phyloP scores from a whole-genome alignment of 1,140 invertebrate genomes.

The Camponotus pennsylvanicus region DNA sequence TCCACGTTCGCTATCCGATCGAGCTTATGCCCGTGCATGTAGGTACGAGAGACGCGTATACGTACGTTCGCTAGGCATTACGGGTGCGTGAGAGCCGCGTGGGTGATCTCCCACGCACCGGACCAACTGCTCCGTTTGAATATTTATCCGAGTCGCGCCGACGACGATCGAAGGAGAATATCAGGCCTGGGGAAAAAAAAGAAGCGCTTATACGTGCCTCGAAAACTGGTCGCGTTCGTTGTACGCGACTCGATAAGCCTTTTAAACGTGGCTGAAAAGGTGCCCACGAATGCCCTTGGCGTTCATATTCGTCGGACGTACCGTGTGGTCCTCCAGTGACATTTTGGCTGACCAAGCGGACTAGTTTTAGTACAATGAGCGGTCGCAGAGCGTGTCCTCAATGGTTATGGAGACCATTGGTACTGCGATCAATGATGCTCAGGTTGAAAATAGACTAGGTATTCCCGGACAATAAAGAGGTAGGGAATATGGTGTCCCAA shows the following conservation, averaged over 20 bases:
- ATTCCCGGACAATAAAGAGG: neutral
- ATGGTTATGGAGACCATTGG: slow-evolving; percentile 30
- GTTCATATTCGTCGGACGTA: neutral
- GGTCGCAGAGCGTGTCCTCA: neutral
- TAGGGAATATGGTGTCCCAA: neutral
- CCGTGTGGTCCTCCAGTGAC: slow-evolving; percentile 19
- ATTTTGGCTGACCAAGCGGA: slow-evolving; percentile 18
- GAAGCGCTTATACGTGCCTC: slow-evolving; percentile 23
- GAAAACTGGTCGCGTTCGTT: slow-evolving; percentile 46
- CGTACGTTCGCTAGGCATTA: slow-evolving; percentile 48
- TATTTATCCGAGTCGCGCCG: slow-evolving; percentile 67
- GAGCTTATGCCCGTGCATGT: neutral
- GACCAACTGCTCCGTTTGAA: slow-evolving; percentile 67
- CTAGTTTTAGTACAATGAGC: slow-evolving; percentile 18
- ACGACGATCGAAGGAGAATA: slow-evolving; percentile 14
- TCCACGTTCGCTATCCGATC: slow-evolving; percentile 29
- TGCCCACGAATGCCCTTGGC: neutral
- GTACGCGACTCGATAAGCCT: slow-evolving; percentile 44
- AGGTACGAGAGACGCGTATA: neutral
- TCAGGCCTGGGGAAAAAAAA: neutral
- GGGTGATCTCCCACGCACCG: slow-evolving; percentile 70
- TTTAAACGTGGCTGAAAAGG: slow-evolving; percentile 31
- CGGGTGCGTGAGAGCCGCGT: slow-evolving; percentile 71
- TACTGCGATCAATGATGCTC: slow-evolving; percentile 23
- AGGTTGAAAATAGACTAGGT: slow-evolving; percentile 39